Evolutionary conservation across 2,797 vertebrate genomes (phyloP).

Genomic region (Enteromius anoplus): DNA sequence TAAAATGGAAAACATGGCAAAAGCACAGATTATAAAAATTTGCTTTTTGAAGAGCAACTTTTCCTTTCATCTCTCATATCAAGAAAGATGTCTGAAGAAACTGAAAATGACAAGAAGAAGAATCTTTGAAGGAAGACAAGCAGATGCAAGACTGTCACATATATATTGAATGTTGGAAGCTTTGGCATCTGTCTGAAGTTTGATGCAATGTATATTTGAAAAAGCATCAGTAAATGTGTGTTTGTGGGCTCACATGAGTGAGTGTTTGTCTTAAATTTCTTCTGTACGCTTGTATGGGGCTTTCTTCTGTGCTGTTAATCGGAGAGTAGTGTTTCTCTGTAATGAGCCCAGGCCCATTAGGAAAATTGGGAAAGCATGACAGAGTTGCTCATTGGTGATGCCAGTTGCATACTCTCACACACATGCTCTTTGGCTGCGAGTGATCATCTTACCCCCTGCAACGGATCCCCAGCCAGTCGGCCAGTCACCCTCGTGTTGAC

Average conservation of each 20-base stretch:
- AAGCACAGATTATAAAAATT: background rate
- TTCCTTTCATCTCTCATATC: background rate
- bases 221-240: constrained; percentile 7
- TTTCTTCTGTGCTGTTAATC: constrained; percentile 41
- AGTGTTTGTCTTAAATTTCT: constrained; percentile 29
- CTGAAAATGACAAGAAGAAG: background rate
- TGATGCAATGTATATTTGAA: background rate
- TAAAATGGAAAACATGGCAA: background rate
- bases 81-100: background rate
- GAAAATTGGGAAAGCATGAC: constrained; percentile 66
- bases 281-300: constrained; percentile 33
- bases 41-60: background rate
- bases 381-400: constrained; percentile 55
- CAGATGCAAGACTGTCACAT: constrained; percentile 28
- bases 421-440: constrained; percentile 46
- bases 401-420: constrained; percentile 39
- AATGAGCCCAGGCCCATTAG: constrained; percentile 61
- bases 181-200: constrained; percentile 13
- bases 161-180: background rate
- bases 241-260: constrained; percentile 13
- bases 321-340: constrained; percentile 52
- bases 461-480: constrained; percentile 49
- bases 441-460: constrained; percentile 61
- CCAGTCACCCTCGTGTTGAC: constrained; percentile 48
- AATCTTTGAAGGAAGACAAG: constrained; percentile 7